Evolutionary conservation across 2,113 vertebrate genomes (phyloP).

Genomic region (Bubalus kerabau): DNA sequence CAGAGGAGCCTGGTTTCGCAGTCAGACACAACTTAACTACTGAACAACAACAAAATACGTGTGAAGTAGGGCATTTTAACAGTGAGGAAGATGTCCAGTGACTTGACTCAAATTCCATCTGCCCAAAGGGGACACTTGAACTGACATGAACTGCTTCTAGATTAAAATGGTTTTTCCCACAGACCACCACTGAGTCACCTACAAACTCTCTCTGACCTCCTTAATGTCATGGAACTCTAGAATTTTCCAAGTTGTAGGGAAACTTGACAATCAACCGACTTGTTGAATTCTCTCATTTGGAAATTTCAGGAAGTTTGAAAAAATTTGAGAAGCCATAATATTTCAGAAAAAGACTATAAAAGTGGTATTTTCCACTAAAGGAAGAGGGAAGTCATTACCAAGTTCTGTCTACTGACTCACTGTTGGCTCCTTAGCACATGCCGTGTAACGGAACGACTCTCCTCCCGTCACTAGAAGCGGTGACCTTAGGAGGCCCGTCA

Average conservation of each 20-base stretch:
- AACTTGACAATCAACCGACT: not conserved
- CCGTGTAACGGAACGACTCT: not conserved
- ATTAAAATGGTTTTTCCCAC: not conserved
- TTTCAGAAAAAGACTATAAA: not conserved
- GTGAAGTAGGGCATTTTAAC: not conserved
- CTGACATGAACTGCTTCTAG: not conserved
- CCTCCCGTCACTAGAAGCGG: not conserved
- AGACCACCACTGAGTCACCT: not conserved
- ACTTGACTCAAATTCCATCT: not conserved
- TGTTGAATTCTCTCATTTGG: not conserved
- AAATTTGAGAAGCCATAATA: not conserved
- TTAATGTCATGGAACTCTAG: not conserved
- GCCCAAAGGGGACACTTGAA: not conserved
- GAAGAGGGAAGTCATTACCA: slow-evolving; percentile 30
- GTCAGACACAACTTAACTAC: not conserved
- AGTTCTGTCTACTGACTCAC: slow-evolving; percentile 41
- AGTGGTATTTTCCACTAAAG: slow-evolving; percentile 18
- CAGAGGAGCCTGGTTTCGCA: not conserved
- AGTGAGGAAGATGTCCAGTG: not conserved
- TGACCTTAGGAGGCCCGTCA: not conserved
- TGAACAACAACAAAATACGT: not conserved
- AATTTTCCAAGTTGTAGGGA: not conserved
- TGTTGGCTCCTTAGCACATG: not conserved
- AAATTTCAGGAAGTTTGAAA: slow-evolving; percentile 24
- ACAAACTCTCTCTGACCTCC: not conserved